A percentile compares a stretch with the other conserved stretches of the same genome.
phyloP scores from a whole-genome alignment of 2,888 invertebrate species.

The Steinernema hermaphroditum region DNA sequence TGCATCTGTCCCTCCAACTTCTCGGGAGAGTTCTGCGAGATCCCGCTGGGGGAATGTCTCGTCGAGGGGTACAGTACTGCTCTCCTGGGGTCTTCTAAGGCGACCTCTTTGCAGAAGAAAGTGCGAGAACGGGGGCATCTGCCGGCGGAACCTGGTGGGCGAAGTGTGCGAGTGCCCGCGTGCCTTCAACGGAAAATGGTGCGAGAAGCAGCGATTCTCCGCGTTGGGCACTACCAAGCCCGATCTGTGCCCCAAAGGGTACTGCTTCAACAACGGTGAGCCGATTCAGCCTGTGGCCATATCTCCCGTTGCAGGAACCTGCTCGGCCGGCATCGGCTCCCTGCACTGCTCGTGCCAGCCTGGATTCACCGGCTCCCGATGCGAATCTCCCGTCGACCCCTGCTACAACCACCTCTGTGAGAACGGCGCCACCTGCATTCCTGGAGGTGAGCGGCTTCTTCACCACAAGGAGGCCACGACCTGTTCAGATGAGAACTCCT shows the following conservation, averaged over 20 bases:
- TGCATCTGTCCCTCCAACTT: constrained; percentile 86
- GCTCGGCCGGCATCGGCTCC: not conserved
- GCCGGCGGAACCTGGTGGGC: not conserved
- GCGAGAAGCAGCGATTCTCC: constrained; percentile 40
- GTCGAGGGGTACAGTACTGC: constrained; percentile 48
- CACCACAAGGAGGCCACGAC: no score
- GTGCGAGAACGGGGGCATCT: constrained; percentile 6
- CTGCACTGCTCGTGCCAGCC: constrained; percentile 27
- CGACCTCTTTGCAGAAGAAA: not conserved
- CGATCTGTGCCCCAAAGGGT: constrained; percentile 22
- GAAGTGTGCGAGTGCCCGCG: constrained; percentile 46
- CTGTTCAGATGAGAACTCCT: not conserved
- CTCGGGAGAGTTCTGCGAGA: constrained; percentile 87
- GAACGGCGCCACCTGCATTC: not conserved
- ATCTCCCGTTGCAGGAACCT: constrained; percentile 30
- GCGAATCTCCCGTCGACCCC: constrained; percentile 28
- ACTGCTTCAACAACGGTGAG: constrained; percentile 36
- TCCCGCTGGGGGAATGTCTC: constrained; percentile 86
- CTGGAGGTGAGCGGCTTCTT: constrained; percentile 14
- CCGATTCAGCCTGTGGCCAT: no score
- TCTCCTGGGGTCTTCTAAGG: not conserved
- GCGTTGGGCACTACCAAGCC: not conserved
- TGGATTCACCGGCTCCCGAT: constrained; percentile 31
- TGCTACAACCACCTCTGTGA: constrained; percentile 19
- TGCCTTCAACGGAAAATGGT: constrained; percentile 48